phyloP scores from a whole-genome alignment of 2,888 invertebrate genomes.

The Panopea generosa region DNA sequence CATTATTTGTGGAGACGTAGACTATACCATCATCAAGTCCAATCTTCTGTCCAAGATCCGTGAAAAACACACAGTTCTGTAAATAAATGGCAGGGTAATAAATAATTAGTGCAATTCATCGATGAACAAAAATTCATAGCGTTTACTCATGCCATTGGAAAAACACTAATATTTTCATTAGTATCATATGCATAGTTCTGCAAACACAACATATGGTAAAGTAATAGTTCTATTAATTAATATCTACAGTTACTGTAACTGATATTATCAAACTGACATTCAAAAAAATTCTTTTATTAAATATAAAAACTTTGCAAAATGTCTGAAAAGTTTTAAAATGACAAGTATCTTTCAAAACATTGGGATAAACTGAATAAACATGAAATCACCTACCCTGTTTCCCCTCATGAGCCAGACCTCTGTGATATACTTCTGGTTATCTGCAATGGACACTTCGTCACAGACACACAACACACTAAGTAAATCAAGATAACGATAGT shows the following conservation, averaged over 20 bases:
- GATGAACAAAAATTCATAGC: neutral
- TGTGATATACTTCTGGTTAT: conserved; percentile 84
- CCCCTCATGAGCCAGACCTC: conserved; percentile 79
- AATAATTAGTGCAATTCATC: neutral
- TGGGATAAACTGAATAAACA: too few species aligned
- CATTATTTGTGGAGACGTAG: conserved; percentile 82
- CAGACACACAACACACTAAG: conserved; percentile 84
- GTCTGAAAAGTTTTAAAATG: too few species aligned
- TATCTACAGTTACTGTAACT: too few species aligned
- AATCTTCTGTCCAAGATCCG: conserved; percentile 83
- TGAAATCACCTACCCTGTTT: conserved; percentile 65
- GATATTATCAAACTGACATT: too few species aligned
- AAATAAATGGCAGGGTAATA: too few species aligned
- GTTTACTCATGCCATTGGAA: neutral
- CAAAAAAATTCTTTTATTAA: too few species aligned
- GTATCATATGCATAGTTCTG: too few species aligned
- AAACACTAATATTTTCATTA: too few species aligned
- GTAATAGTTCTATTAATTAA: too few species aligned
- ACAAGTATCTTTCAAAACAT: too few species aligned
- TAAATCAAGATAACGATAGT: conserved; percentile 81
- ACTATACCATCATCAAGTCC: conserved; percentile 78
- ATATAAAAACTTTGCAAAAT: too few species aligned
- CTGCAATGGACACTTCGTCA: conserved; percentile 83
- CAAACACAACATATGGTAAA: too few species aligned
- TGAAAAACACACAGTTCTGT: conserved; percentile 84